Conservation (phyloP, 1,140 invertebrate genomes). For the Pararge aegeria region DNA sequence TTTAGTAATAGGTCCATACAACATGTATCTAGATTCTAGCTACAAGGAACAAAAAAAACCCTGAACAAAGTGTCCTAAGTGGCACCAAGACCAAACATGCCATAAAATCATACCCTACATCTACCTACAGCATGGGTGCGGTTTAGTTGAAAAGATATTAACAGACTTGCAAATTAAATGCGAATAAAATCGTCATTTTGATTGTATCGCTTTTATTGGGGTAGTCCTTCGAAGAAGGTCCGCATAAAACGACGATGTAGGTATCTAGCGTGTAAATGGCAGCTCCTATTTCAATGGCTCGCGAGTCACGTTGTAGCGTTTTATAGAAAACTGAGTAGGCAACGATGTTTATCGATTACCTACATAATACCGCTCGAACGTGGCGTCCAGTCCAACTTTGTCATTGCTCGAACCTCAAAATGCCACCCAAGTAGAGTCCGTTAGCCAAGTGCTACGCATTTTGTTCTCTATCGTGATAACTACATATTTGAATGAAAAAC, state of each 20-base stretch:
- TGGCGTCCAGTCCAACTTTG: conserved; percentile 36
- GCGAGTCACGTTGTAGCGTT: conserved; percentile 28
- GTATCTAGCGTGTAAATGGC: conserved; percentile 31
- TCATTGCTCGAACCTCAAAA: conserved; percentile 40
- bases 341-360: conserved; percentile 44
- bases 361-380: conserved; percentile 31
- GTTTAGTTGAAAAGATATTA: no score
- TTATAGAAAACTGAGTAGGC: conserved; percentile 39
- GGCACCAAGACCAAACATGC: not conserved
- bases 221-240: conserved; percentile 38
- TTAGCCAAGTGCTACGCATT: conserved; percentile 5
- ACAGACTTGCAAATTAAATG: not conserved
- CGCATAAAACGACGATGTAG: conserved; percentile 36
- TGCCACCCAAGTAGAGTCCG: conserved; percentile 45
- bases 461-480: conserved; percentile 1
- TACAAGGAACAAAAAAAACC: no score
- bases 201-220: conserved; percentile 4
- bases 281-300: conserved; percentile 44
- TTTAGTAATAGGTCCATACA: no score
- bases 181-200: conserved; percentile 9
- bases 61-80: no score
- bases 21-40: no score
- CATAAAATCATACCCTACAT: no score
- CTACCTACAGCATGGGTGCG: no score
- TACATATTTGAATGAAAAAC: conserved; percentile 4